phyloP scores from a whole-genome alignment of 2,113 vertebrate species.

The Galeopterus variegatus region DNA sequence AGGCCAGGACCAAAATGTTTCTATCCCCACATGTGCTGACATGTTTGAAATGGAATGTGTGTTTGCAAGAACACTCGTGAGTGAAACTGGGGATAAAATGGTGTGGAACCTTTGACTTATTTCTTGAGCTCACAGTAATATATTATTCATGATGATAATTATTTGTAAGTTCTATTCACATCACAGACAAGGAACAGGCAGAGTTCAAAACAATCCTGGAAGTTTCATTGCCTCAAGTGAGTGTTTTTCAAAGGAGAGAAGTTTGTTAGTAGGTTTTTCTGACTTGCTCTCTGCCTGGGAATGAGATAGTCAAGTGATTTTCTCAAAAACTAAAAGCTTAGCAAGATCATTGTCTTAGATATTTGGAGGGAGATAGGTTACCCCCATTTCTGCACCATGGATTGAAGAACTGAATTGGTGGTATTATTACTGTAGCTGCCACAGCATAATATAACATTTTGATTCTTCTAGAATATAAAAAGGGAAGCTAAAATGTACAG shows the following conservation, averaged over 20 bases:
- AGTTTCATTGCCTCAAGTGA: background rate
- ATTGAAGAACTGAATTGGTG: background rate
- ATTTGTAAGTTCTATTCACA: conserved; percentile 59
- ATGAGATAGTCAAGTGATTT: background rate
- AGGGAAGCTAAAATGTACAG: background rate
- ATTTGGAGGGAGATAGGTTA: background rate
- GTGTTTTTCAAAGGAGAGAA: background rate
- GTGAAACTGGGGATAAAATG: conserved; percentile 24
- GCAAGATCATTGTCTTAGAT: background rate
- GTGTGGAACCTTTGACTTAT: conserved; percentile 68
- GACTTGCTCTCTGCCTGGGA: background rate
- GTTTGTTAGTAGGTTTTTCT: conserved; percentile 16
- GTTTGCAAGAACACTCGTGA: conserved; percentile 61
- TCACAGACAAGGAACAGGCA: conserved; percentile 60
- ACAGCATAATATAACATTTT: background rate
- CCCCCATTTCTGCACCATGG: background rate
- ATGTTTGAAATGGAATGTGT: conserved; percentile 66
- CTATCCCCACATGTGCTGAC: conserved; percentile 84
- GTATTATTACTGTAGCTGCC: background rate
- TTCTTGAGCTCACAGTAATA: conserved; percentile 71
- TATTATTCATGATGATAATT: conserved; percentile 81
- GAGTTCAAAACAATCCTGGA: conserved; percentile 48
- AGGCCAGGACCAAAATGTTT: conserved; percentile 78
- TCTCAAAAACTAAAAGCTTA: background rate
- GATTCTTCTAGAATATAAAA: background rate